Conservation (phyloP, 2,888 invertebrate genomes). For the Heteromurus nitidus region DNA sequence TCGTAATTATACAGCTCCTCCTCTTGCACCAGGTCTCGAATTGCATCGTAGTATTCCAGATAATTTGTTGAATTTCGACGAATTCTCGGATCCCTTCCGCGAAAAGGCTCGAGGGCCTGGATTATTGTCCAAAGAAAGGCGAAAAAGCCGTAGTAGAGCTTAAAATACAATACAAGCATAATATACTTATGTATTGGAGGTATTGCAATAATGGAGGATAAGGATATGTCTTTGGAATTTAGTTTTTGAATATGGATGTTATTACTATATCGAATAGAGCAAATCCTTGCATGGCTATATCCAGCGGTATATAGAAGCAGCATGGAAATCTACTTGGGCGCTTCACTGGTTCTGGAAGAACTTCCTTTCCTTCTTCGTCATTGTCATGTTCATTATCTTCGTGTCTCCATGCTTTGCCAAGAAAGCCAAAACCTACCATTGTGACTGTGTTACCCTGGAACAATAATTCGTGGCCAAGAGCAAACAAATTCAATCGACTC, state of each 20-base stretch:
- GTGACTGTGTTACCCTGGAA: too few species aligned
- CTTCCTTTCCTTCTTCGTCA: too few species aligned
- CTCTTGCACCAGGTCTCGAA: background rate
- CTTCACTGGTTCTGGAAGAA: too few species aligned
- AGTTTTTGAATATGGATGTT: background rate
- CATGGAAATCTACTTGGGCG: slow-evolving; percentile 23
- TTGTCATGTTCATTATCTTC: too few species aligned
- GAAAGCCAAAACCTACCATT: too few species aligned
- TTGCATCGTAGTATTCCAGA: background rate
- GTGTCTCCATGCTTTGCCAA: too few species aligned
- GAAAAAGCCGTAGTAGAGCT: slow-evolving; percentile 18
- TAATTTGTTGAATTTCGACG: background rate
- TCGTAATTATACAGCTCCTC: background rate
- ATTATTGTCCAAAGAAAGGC: slow-evolving; percentile 12
- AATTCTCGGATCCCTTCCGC: slow-evolving; percentile 8
- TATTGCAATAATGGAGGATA: background rate
- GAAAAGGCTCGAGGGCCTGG: slow-evolving; percentile 32
- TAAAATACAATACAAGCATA: background rate
- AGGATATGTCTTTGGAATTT: background rate
- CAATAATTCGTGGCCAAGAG: too few species aligned
- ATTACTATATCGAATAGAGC: slow-evolving; percentile 43
- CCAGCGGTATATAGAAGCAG: slow-evolving; percentile 47
- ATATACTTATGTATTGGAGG: background rate
- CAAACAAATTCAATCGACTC: too few species aligned
- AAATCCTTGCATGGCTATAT: slow-evolving; percentile 49